Evolutionary conservation across 2,113 vertebrate genomes (phyloP).

Genomic region (Atlantisia rogersi): DNA sequence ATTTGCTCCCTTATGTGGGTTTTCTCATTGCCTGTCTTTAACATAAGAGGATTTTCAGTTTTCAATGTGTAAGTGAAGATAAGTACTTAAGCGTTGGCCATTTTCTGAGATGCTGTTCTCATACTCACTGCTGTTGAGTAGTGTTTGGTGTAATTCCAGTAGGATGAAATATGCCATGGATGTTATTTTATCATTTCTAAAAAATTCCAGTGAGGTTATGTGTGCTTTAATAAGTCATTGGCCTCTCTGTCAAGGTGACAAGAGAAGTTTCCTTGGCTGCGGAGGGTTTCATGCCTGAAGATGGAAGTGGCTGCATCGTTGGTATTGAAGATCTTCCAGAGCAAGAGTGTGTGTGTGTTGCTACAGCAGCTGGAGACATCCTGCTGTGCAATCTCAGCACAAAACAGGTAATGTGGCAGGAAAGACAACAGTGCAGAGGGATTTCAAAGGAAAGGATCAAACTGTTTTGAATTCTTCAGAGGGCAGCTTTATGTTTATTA

Average conservation of each 20-base stretch:
- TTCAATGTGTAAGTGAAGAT: neutral
- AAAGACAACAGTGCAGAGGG: neutral
- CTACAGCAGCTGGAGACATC: conserved; percentile 89
- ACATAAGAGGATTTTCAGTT: rapidly evolving
- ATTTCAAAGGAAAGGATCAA: neutral
- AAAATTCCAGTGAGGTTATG: neutral
- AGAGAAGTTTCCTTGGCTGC: conserved; percentile 81
- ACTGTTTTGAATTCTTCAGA: neutral
- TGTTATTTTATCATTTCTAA: neutral
- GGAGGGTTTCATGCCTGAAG: conserved; percentile 84
- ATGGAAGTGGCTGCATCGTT: conserved; percentile 84
- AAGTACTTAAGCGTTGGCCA: rapidly evolving
- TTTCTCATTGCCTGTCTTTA: neutral
- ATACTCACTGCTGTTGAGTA: neutral
- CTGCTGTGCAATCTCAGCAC: conserved; percentile 85
- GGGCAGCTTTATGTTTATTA: neutral
- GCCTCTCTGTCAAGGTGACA: conserved; percentile 75
- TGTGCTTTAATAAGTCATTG: neutral
- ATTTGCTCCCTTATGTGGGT: neutral
- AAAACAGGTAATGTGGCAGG: conserved; percentile 74
- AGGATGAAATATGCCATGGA: neutral
- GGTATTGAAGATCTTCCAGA: conserved; percentile 90
- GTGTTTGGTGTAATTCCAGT: neutral
- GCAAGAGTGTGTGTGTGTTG: conserved; percentile 88
- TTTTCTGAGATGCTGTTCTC: neutral